These are phyloP conservation scores for Volucella inanis DNA, from an alignment of 2,888 invertebrate genomes.

Conservation along the genomic window DNA sequence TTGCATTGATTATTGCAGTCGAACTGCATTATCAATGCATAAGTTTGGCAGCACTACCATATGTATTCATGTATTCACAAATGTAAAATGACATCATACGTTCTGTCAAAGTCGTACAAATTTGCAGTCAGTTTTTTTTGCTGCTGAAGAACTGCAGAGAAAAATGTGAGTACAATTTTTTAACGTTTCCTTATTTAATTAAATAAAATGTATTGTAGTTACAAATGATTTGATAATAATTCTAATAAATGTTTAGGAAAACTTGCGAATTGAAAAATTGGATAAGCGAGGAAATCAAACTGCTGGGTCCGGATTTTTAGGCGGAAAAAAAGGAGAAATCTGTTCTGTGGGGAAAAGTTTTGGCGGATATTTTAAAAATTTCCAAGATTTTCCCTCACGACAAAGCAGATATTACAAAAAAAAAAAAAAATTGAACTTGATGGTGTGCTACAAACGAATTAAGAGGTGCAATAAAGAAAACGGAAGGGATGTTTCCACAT, in stretches of 20 bases:
- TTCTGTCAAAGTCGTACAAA: too few species aligned
- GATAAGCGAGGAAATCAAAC: slow-evolving; percentile 15
- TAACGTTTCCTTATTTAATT: not conserved
- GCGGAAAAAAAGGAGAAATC: slow-evolving; percentile 2
- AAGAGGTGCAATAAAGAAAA: slow-evolving; percentile 2
- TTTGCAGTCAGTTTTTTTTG: not conserved
- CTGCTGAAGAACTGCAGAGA: not conserved
- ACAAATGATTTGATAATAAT: not conserved
- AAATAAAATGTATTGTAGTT: too few species aligned
- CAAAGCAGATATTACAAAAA: too few species aligned
- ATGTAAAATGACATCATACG: too few species aligned
- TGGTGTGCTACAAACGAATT: slow-evolving; percentile 11
- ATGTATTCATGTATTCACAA: too few species aligned
- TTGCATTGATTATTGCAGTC: too few species aligned
- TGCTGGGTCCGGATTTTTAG: slow-evolving; percentile 8
- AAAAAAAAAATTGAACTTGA: slow-evolving; percentile 15
- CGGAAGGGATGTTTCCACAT: slow-evolving; percentile 15
- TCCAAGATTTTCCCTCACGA: slow-evolving; percentile 7
- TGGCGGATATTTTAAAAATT: slow-evolving; percentile 8
- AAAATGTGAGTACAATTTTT: slow-evolving; percentile 1
- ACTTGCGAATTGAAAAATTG: slow-evolving; percentile 1
- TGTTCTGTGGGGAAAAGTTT: slow-evolving; percentile 12
- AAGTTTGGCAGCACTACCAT: too few species aligned
- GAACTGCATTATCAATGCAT: too few species aligned
- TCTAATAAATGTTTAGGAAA: slow-evolving; percentile 6